These are phyloP conservation scores for human (Homo sapiens) DNA, from an alignment of 2,113 vertebrate genomes.

Conservation along the genomic window GRCh38 chrX:131741501-131742000, in stretches of 20 bases:
- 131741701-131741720: neutral
- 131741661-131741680: neutral
- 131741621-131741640: neutral
- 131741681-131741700: neutral
- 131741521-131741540: neutral
- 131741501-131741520: neutral
- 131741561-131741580: neutral
- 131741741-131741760: neutral
- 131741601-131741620: neutral
- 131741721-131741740: neutral
- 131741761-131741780: neutral
- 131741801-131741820: fast-evolving
- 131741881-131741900: neutral
- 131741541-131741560: neutral
- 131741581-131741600: neutral
- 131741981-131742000: neutral
- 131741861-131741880: neutral
- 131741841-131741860: neutral
- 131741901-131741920: fast-evolving
- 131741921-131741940: neutral
- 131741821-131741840: neutral
- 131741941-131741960: neutral
- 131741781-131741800: neutral
- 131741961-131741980: neutral
- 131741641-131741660: neutral